Evolutionary conservation across 2,797 vertebrate species (phyloP).

Genomic region (Mus minutoides): DNA sequence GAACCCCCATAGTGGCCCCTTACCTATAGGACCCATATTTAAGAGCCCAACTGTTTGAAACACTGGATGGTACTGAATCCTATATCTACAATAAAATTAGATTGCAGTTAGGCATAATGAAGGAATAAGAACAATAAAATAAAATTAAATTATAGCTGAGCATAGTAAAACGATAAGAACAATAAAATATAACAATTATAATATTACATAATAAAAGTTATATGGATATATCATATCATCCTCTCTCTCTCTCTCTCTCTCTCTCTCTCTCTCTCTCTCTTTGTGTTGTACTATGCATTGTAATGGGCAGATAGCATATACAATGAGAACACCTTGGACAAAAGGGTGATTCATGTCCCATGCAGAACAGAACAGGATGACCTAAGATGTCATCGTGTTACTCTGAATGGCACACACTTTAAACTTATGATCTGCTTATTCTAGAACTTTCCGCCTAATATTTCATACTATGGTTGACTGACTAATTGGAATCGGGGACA

Average conservation of each 20-base stretch:
- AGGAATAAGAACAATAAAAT: background rate
- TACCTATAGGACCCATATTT: background rate
- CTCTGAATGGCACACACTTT: background rate
- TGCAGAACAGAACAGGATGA: background rate
- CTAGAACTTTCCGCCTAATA: background rate
- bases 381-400: background rate
- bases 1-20: background rate
- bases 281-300: no score
- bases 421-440: background rate
- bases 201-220: background rate
- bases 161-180: background rate
- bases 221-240: background rate
- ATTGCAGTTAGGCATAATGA: background rate
- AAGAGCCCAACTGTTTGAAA: background rate
- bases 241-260: background rate
- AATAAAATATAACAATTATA: background rate
- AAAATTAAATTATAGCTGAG: background rate
- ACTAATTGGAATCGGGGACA: background rate
- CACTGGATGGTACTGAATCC: background rate
- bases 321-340: background rate
- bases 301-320: background rate
- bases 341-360: background rate
- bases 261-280: background rate
- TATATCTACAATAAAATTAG: background rate
- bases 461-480: background rate